Evolutionary conservation across 92 coral and sea anemone genomes (phyloP), one percentile per base, ranked within the genome.

Genomic region (Epizoanthus scotinus): DNA sequence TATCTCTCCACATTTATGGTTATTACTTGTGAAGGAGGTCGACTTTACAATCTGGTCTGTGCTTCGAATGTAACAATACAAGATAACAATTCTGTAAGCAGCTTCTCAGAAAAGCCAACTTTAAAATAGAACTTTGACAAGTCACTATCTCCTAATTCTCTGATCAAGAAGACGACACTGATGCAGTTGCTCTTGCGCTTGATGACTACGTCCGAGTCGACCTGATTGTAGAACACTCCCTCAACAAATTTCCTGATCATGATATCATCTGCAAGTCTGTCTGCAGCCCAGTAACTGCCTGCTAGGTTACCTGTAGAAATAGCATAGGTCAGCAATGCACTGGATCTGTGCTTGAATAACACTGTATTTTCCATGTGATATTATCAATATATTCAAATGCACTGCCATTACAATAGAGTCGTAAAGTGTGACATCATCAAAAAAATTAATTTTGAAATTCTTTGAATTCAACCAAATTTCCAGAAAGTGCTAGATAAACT

Each of bases 271-370:
- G 94, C 86, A 25, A 95, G 52, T 84, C 99, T 75, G 44, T 93
- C 99, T 10, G 99, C 94, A 38, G 99, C 98, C 87, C 91, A 89
- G 52, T 84, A 93, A 62, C 95, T 95, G 57, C 99, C 99, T 20
- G 92, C 86, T 14, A 95, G 83, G 59, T 90, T 93, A 65, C 99
- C 99, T 95, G 77, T 50, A 78, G 54, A 44, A 25, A 26, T 59
- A 3, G 18, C 56, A 73, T 1, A 70, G 25, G n/a, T n/a, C n/a
- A n/a, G n/a, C n/a, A n/a, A n/a, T n/a, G n/a, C n/a, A n/a, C n/a
- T n/a, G n/a, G n/a, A n/a, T n/a, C n/a, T n/a, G n/a, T n/a, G n/a
- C n/a, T n/a, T n/a, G n/a, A n/a, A n/a, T n/a, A n/a, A 8, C 6
- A 9, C 21, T 14, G 3, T 21, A 50, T 73, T 73, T 13, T 27